These are phyloP conservation scores for Zonitis immaculata DNA, from an alignment of 2,888 invertebrate species.

Conservation along the genomic window DNA sequence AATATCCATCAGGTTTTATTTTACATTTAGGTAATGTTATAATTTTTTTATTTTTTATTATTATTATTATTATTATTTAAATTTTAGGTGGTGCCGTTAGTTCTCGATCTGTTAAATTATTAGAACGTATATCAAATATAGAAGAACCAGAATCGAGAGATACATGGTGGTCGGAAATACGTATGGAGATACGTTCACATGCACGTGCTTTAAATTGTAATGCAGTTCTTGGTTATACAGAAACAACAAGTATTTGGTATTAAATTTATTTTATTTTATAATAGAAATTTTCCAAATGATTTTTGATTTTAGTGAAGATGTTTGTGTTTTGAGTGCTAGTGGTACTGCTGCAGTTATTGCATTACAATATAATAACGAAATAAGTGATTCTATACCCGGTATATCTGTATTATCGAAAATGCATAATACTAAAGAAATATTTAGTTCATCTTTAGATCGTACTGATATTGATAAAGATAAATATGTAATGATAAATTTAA, in stretches of 20 bases:
- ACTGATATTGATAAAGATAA: slow-evolving; percentile 51
- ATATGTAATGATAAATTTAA: neutral
- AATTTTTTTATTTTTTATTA: neutral
- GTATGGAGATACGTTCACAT: slow-evolving; percentile 93
- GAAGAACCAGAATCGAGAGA: slow-evolving; percentile 90
- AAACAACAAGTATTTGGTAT: slow-evolving; percentile 87
- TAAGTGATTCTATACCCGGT: slow-evolving; percentile 31
- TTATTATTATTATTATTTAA: neutral
- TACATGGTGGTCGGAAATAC: slow-evolving; percentile 94
- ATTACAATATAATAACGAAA: slow-evolving; percentile 50
- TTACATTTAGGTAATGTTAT: slow-evolving; percentile 67
- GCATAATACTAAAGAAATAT: slow-evolving; percentile 37
- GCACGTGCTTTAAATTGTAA: slow-evolving; percentile 89
- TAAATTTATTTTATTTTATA: slow-evolving; percentile 7
- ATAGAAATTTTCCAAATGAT: neutral
- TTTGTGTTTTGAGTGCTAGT: slow-evolving; percentile 87
- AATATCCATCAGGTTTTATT: slow-evolving; percentile 85
- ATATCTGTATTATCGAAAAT: slow-evolving; percentile 32
- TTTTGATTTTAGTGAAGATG: slow-evolving; percentile 71
- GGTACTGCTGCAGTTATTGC: slow-evolving; percentile 89
- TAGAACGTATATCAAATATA: slow-evolving; percentile 75
- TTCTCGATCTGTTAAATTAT: slow-evolving; percentile 75
- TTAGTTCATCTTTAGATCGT: slow-evolving; percentile 53
- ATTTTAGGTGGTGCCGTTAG: slow-evolving; percentile 71
- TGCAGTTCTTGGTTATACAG: slow-evolving; percentile 90